Conservation (phyloP, 2,888 invertebrate species). For the Eristalis arbustorum region DNA sequence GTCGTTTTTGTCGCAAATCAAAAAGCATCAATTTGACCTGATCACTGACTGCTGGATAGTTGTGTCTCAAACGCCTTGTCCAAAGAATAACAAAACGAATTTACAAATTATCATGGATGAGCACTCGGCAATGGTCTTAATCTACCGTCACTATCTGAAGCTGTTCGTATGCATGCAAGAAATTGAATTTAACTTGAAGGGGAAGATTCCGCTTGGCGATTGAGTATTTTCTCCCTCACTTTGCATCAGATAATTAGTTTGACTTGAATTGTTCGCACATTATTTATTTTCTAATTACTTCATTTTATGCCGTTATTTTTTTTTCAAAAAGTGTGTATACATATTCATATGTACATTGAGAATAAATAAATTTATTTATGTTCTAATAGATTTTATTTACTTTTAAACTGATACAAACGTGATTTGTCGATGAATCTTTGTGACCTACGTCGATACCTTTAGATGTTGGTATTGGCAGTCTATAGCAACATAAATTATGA, state of each 20-base stretch:
- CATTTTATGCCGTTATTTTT: not conserved
- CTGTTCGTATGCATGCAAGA: conserved; percentile 61
- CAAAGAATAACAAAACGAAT: conserved; percentile 48
- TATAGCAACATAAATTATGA: too few species aligned
- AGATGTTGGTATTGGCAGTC: too few species aligned
- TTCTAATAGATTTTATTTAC: too few species aligned
- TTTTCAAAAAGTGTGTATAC: not conserved
- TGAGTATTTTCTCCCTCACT: not conserved
- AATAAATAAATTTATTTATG: not conserved
- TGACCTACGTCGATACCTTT: too few species aligned
- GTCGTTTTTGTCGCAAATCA: conserved; percentile 64
- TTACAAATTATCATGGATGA: conserved; percentile 71
- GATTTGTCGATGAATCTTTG: too few species aligned
- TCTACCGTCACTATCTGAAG: conserved; percentile 43
- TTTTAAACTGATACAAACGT: too few species aligned
- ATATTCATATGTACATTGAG: not conserved
- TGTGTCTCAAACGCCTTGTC: conserved; percentile 42
- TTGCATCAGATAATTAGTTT: not conserved
- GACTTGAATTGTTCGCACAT: not conserved
- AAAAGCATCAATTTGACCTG: conserved; percentile 67
- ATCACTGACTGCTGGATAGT: conserved; percentile 69
- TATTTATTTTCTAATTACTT: not conserved
- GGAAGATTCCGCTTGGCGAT: conserved; percentile 13
- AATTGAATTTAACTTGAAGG: conserved; percentile 34
- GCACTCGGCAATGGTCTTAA: conserved; percentile 70